Evolutionary conservation across 2,888 invertebrate genomes (phyloP).

Genomic region (Carterocephalus palaemon): DNA sequence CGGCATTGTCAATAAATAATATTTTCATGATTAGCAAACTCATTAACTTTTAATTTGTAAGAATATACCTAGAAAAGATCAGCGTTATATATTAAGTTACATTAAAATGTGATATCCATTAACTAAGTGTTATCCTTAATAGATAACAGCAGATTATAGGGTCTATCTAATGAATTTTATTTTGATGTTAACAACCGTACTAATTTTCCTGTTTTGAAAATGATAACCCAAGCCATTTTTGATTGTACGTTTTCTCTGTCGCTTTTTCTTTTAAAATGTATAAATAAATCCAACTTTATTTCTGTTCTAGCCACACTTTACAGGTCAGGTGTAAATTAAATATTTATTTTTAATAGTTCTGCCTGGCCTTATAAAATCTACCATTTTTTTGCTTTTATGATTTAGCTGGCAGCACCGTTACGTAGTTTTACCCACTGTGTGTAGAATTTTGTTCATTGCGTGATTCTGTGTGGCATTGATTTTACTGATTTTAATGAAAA

Average conservation of each 20-base stretch:
- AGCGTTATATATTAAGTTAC: too few species aligned
- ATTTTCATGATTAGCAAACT: too few species aligned
- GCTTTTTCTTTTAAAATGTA: constrained; percentile 15
- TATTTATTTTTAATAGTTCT: constrained; percentile 7
- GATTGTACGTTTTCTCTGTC: constrained; percentile 14
- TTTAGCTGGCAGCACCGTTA: constrained; percentile 19
- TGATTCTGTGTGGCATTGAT: constrained; percentile 20
- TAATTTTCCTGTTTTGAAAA: too few species aligned
- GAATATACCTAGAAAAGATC: too few species aligned
- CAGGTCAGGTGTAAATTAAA: constrained; percentile 21
- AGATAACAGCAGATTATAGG: too few species aligned
- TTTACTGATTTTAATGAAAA: constrained; percentile 8
- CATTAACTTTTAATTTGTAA: too few species aligned
- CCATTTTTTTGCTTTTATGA: constrained; percentile 15
- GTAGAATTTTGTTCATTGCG: constrained; percentile 13
- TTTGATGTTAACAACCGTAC: too few species aligned
- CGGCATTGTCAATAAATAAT: too few species aligned
- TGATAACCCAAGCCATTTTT: constrained; percentile 23
- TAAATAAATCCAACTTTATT: constrained; percentile 18
- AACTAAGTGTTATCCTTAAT: too few species aligned
- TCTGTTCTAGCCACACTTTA: constrained; percentile 24
- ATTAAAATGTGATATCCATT: too few species aligned
- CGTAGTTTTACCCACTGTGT: too few species aligned
- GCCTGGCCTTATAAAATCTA: constrained; percentile 19
- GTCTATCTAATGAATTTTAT: too few species aligned